Conservation (phyloP, 2,888 invertebrate species). For the Machimus rusticus region DNA sequence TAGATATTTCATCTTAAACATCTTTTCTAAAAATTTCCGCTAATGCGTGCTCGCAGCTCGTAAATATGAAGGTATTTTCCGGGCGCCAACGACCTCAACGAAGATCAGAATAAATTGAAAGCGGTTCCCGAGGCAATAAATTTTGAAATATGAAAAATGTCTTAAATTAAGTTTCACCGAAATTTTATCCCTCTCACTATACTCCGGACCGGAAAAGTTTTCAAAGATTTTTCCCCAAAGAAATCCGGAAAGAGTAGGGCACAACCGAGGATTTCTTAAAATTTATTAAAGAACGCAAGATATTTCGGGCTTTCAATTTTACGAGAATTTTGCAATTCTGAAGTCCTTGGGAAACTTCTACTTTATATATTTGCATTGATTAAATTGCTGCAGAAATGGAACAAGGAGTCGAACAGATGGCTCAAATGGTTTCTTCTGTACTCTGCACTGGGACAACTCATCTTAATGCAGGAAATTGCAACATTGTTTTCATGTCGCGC, state of each 20-base stretch:
- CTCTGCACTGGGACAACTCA: neutral
- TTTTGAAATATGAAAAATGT: neutral
- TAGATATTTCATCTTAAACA: neutral
- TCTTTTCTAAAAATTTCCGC: neutral
- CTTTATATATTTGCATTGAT: neutral
- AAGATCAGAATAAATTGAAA: neutral
- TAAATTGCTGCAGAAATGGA: neutral
- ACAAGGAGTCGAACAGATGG: neutral
- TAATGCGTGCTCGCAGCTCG: neutral
- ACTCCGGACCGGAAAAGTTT: neutral
- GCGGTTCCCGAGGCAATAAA: neutral
- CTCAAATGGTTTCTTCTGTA: neutral
- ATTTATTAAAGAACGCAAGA: neutral
- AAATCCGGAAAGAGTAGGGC: neutral
- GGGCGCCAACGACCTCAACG: neutral
- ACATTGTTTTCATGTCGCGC: neutral
- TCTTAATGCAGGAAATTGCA: neutral
- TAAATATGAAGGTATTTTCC: neutral
- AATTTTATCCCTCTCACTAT: neutral
- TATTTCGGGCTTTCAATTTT: neutral
- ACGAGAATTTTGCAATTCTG: neutral
- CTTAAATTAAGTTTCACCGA: neutral
- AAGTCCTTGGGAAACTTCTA: neutral
- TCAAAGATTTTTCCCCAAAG: neutral
- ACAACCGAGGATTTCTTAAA: neutral